Conservation (phyloP, 2,113 vertebrate genomes). For the Martes martes region DNA sequence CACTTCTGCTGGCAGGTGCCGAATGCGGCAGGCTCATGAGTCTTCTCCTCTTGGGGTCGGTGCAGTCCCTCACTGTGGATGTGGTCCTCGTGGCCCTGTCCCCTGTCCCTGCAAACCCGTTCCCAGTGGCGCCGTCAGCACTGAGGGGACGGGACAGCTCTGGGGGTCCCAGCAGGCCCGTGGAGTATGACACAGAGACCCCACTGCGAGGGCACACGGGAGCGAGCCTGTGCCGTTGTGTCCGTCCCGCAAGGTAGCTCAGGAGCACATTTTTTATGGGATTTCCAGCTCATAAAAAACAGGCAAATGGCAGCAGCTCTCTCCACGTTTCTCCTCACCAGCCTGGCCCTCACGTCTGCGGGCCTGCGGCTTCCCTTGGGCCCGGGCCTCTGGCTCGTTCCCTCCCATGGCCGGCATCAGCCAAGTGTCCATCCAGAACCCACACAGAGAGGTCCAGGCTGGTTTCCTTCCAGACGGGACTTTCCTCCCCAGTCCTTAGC, state of each 20-base stretch:
- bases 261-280: background rate
- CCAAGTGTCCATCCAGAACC: background rate
- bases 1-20: rapidly evolving
- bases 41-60: background rate
- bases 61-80: background rate
- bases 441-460: rapidly evolving
- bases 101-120: too few species aligned
- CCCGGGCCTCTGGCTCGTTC: rapidly evolving
- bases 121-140: too few species aligned
- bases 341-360: background rate
- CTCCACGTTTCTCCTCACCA: rapidly evolving
- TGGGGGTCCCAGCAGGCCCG: background rate
- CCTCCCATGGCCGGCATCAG: rapidly evolving
- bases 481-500: background rate
- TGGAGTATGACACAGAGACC: background rate
- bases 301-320: background rate
- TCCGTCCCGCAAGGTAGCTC: background rate
- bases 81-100: background rate
- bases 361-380: rapidly evolving
- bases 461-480: background rate
- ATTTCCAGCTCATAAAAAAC: background rate
- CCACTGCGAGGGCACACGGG: rapidly evolving
- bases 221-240: rapidly evolving
- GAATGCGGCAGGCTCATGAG: rapidly evolving
- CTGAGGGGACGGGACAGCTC: background rate